Evolutionary conservation across 2,113 vertebrate species (phyloP).

Genomic region (Merops nubicus): DNA sequence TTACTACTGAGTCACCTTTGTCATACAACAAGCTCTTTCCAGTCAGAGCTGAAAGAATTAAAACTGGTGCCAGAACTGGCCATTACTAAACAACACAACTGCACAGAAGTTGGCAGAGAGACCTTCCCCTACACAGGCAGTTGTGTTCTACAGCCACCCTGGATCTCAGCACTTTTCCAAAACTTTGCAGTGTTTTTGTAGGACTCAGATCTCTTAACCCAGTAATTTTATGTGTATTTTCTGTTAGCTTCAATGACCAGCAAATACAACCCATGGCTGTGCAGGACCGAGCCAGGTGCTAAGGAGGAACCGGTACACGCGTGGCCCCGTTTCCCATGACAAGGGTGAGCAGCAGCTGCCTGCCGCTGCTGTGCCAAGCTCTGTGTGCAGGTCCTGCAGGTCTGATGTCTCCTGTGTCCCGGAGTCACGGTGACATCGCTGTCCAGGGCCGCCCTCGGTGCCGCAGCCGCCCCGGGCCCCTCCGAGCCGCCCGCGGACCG

Average conservation of each 20-base stretch:
- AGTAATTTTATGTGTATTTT: background rate
- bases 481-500: too few relatives aligned
- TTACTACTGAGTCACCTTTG: background rate
- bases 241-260: too few relatives aligned
- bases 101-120: background rate
- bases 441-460: background rate
- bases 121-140: background rate
- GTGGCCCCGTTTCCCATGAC: background rate
- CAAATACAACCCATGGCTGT: background rate
- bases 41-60: background rate
- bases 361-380: background rate
- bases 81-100: background rate
- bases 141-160: background rate
- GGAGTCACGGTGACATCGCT: rapidly evolving
- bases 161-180: background rate
- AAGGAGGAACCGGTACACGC: background rate
- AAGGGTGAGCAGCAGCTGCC: background rate
- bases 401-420: background rate
- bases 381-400: rapidly evolving
- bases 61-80: background rate
- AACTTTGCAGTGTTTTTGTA: background rate
- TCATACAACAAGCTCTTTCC: background rate
- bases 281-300: background rate
- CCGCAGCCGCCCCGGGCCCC: background rate
- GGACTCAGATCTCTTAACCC: background rate